phyloP scores from a whole-genome alignment of 2,797 vertebrate species.

The Yasuhikotakia modesta region DNA sequence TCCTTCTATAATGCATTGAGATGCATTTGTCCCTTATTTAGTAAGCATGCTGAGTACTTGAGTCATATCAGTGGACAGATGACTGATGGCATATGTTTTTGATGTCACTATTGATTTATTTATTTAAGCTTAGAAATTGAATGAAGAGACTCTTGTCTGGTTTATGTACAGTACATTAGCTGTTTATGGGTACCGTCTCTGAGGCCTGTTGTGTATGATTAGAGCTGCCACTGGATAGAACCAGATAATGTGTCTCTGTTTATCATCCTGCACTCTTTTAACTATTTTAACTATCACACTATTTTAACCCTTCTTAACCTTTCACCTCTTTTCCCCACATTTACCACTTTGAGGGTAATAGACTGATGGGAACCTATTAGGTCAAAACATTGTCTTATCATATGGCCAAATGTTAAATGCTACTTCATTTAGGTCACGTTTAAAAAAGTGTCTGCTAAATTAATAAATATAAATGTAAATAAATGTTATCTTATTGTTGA shows the following conservation, averaged over 20 bases:
- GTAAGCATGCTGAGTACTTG: not conserved
- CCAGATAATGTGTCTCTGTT: not conserved
- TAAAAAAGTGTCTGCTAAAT: no score
- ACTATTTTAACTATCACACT: no score
- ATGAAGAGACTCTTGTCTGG: slow-evolving; percentile 14
- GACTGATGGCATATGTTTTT: slow-evolving; percentile 26
- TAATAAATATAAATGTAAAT: no score
- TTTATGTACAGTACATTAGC: slow-evolving; percentile 3
- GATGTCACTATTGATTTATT: slow-evolving; percentile 22
- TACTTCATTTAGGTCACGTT: no score
- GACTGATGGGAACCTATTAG: no score
- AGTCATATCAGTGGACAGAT: slow-evolving; percentile 23
- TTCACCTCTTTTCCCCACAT: not conserved
- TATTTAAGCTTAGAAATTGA: slow-evolving; percentile 15
- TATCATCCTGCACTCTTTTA: not conserved
- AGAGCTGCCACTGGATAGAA: not conserved
- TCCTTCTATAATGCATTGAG: not conserved
- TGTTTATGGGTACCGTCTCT: not conserved
- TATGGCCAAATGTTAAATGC: no score
- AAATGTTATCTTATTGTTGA: not conserved
- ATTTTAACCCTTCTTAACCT: not conserved
- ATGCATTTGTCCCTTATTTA: not conserved
- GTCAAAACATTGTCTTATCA: no score
- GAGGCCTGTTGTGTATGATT: slow-evolving; percentile 1
- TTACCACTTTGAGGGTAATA: not conserved